Conservation (phyloP, 2,113 vertebrate species). For the Conger conger region DNA sequence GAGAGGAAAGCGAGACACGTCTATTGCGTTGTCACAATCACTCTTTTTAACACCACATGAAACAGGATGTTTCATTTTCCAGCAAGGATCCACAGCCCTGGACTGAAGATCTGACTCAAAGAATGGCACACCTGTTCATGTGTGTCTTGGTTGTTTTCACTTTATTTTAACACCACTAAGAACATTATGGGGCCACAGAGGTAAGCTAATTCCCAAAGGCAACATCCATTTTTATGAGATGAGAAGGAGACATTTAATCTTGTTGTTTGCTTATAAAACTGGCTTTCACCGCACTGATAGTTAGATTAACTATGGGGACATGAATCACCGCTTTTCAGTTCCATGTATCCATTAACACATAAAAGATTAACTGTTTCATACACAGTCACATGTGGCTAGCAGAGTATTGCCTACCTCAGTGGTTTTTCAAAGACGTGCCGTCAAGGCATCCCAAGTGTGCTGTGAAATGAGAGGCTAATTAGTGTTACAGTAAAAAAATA, state of each 20-base stretch:
- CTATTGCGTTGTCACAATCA: not conserved
- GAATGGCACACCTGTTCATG: not conserved
- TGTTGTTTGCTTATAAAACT: constrained; percentile 38
- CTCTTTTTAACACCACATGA: not conserved
- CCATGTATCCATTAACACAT: not conserved
- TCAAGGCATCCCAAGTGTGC: not conserved
- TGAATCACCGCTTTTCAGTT: not conserved
- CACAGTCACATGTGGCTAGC: not conserved
- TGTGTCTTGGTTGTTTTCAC: constrained; percentile 40
- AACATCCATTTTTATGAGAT: constrained; percentile 33
- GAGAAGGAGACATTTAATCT: not conserved
- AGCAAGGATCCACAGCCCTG: constrained; percentile 43
- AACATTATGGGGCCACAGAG: constrained; percentile 52
- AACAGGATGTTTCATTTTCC: constrained; percentile 37
- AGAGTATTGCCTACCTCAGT: not conserved
- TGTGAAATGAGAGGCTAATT: not conserved
- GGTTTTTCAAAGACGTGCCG: not conserved
- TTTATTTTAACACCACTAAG: constrained; percentile 46
- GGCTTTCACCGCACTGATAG: constrained; percentile 19
- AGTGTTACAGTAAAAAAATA: not conserved
- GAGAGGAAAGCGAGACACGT: constrained; percentile 37
- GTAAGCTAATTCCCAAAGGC: constrained; percentile 26
- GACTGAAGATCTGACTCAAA: not conserved
- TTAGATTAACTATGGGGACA: not conserved
- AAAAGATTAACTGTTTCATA: not conserved